phyloP scores from a whole-genome alignment of 1,140 invertebrate species.

The Aphis craccivora region DNA sequence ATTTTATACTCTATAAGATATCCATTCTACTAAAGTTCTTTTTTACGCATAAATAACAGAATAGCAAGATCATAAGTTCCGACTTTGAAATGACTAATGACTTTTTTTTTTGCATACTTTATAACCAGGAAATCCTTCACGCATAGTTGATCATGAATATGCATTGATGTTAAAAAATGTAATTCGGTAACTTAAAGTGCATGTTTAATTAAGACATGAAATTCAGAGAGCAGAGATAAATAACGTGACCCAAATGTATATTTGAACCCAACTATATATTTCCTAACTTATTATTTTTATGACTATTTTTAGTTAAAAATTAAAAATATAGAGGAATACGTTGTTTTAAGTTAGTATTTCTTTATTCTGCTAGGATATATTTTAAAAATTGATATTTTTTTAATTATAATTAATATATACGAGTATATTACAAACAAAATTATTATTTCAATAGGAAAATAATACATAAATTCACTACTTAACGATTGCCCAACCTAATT shows the following conservation, averaged over 20 bases:
- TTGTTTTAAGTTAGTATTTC: neutral
- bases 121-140: constrained; percentile 22
- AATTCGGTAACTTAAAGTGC: neutral
- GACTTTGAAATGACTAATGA: neutral
- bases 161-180: constrained; percentile 16
- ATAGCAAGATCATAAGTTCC: constrained; percentile 20
- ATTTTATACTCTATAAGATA: neutral
- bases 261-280: neutral
- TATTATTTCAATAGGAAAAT: neutral
- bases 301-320: neutral
- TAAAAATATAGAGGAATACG: neutral
- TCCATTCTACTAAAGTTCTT: neutral
- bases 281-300: neutral
- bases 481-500: neutral
- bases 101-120: constrained; percentile 25
- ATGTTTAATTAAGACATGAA: constrained; percentile 23
- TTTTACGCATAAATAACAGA: neutral
- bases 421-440: neutral
- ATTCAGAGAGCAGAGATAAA: constrained; percentile 32
- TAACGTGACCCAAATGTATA: neutral
- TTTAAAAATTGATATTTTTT: neutral
- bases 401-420: neutral
- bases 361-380: neutral
- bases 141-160: constrained; percentile 17
- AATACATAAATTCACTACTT: too few relatives aligned